Evolutionary conservation across 2,797 vertebrate genomes (phyloP), one percentile per base, ranked within the genome.

Genomic region (Tadarida brasiliensis): DNA sequence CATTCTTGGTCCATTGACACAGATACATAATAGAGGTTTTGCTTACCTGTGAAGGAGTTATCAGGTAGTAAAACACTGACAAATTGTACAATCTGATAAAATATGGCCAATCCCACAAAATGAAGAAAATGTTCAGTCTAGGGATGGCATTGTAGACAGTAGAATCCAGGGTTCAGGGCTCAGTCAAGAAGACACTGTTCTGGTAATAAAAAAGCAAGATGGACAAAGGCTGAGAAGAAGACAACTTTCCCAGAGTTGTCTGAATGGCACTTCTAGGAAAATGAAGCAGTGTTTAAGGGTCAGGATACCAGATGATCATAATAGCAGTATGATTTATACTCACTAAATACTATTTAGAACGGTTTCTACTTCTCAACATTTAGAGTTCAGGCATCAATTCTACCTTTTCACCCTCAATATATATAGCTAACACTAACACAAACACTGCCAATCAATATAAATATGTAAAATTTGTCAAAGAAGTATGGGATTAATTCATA

Each of bases 111-210:
- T 39, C 22, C 33, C 11, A 80, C 33, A 17, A 91, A 95, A 70
- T n/a, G 26, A 82, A 96, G 87, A 24, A 87, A 80, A 39, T 77
- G 51, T 26, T 95, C 74, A 63, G 19, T 88, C 3, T 88, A 44
- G 16, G 2, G 26, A 33, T 82, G 2, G 10, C 59, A 54, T 82
- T 39, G 14, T 87, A 78, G 51, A 83, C 19, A 86, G 20, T 28
- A 86, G 7, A 80, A 67, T 90, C n/a, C 56, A 84, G 57, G n/a
- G 28, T 87, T 70, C 11, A 70, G 47, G 11, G 19, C 33, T 85
- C 33, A 71, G 4, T 61, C 26, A 84, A 54, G 12, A 20, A 93
- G 39, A 4, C n/a, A 56, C 68, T 67, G 19, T 68, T 24, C 17
- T 54, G 10, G 24, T 71, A 81, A 81, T 73, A 4, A 22, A 93